phyloP scores from a whole-genome alignment of 2,797 vertebrate genomes.

The Cacajao melanocephalus region DNA sequence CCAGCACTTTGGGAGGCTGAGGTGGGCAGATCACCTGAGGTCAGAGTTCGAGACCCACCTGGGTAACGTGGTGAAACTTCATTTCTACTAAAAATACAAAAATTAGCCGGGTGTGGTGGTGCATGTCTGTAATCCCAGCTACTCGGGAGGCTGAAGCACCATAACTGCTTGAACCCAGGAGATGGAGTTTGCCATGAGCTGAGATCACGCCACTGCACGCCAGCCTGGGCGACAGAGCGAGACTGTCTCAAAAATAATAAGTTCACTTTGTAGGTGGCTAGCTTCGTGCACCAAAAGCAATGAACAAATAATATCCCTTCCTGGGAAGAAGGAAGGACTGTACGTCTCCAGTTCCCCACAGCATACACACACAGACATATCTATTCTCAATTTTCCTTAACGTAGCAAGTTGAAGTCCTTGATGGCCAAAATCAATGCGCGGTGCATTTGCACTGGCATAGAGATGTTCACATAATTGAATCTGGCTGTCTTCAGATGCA shows the following conservation, averaged over 20 bases:
- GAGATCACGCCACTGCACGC: too few relatives aligned
- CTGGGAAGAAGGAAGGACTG: not conserved
- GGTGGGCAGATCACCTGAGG: too few relatives aligned
- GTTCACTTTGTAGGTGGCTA: not conserved
- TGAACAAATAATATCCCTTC: not conserved
- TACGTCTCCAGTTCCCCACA: not conserved
- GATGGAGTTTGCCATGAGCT: too few relatives aligned
- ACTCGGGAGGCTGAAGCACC: too few relatives aligned
- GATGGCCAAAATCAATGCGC: not conserved
- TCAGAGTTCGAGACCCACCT: too few relatives aligned
- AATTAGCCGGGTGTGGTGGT: too few relatives aligned
- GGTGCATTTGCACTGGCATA: not conserved
- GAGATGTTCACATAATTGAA: not conserved
- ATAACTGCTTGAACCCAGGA: too few relatives aligned
- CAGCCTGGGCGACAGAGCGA: too few relatives aligned
- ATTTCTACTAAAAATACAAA: too few relatives aligned
- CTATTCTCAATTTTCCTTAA: not conserved
- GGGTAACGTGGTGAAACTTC: too few relatives aligned
- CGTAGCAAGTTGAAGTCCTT: not conserved
- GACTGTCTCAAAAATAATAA: not conserved
- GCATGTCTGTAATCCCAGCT: too few relatives aligned
- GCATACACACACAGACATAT: accelerated
- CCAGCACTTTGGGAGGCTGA: too few relatives aligned
- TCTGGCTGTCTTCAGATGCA: not conserved
- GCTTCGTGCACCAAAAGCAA: not conserved